Evolutionary conservation across 2,797 vertebrate genomes (phyloP), one percentile per base, ranked within the genome.

Genomic region (Tangara arthus): DNA sequence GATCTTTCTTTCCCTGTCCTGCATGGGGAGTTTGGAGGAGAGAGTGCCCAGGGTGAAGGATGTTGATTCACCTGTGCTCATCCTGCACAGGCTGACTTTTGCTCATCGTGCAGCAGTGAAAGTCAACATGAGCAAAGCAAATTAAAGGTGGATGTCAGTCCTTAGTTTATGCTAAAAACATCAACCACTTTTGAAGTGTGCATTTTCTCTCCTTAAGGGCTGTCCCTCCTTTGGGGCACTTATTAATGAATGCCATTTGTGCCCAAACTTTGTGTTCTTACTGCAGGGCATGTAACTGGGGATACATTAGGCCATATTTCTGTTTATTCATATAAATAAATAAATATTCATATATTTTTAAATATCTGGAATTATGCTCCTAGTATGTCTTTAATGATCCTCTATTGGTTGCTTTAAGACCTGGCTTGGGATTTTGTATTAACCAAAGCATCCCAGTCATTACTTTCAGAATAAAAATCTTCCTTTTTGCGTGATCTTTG

Each of bases 31-130:
- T 41, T 82, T 60, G 79, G 56, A 89, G 71, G 13, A 57, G 27
- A 30, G 1, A 0, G 0, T 63, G 27, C 8, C 8, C 24, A 30
- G 64, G 21, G 23, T 2, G 7, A 82, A 35, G 47, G 42, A 39
- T 91, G 21, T 34, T 80, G 28, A 37, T 60, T 52, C 39, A 53
- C 59, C 12, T 64, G n/a, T 11, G 8, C 50, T 65, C 34, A 26
- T 72, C 41, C 64, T 73, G 32, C 47, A 55, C 34, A 34, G 23
- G 3, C 4, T 82, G 47, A 27, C 34, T 89, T 93, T 47, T 73
- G 9, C 41, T 79, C 1, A 1, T 22, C 0, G 0, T 53, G 53
- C 46, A 47, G 39, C 1, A 3, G 47, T 8, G 15, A 79, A 34
- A 93, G 18, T 27, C 11, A 55, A 1, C 12, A 22, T 0, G 0